Conservation (phyloP, 2,888 invertebrate species). For the Alloplasta piceator region DNA sequence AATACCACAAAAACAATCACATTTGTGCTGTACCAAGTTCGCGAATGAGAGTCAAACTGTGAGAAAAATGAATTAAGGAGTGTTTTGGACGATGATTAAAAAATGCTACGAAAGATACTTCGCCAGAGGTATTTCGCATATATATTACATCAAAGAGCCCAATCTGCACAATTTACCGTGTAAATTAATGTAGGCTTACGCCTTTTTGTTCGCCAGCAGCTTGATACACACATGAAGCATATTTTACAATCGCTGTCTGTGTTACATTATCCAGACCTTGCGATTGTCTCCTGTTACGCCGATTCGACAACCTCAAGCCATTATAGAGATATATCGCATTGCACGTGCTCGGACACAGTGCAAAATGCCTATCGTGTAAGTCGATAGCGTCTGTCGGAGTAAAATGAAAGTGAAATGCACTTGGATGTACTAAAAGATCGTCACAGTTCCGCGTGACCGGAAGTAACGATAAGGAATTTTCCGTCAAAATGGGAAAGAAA, state of each 20-base stretch:
- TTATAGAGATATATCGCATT: conserved; percentile 39
- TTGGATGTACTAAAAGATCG: neutral
- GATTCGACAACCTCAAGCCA: conserved; percentile 25
- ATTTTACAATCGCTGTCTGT: conserved; percentile 29
- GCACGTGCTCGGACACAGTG: conserved; percentile 19
- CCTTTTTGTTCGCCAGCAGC: neutral
- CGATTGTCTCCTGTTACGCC: conserved; percentile 64
- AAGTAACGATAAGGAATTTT: conserved; percentile 21
- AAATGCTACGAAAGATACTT: conserved; percentile 26
- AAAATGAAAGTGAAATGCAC: neutral
- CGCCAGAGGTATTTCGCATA: too few species aligned
- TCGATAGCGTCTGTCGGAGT: neutral
- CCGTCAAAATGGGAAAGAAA: conserved; percentile 12
- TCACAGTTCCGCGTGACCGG: neutral
- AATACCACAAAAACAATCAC: too few species aligned
- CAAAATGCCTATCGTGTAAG: neutral
- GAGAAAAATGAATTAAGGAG: too few species aligned
- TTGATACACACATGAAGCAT: neutral
- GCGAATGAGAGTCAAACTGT: too few species aligned
- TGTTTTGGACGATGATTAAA: conserved; percentile 28
- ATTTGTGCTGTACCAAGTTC: too few species aligned
- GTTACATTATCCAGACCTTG: conserved; percentile 42
- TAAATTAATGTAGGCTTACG: too few species aligned
- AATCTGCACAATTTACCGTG: too few species aligned
- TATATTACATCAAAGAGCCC: neutral